Evolutionary conservation across 1,140 invertebrate genomes (phyloP).

Genomic region (Drepana arcuata): DNA sequence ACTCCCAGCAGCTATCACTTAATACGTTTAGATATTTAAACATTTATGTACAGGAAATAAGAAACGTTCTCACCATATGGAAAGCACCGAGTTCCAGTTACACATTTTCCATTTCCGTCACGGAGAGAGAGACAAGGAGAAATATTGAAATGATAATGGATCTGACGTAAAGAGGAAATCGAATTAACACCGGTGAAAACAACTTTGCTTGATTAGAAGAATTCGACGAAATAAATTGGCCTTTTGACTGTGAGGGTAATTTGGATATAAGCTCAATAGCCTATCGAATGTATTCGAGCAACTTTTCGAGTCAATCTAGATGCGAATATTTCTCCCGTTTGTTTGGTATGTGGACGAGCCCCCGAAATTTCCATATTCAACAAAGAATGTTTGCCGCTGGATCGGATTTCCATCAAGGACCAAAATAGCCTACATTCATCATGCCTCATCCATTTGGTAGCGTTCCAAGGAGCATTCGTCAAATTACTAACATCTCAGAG

Average conservation of each 20-base stretch:
- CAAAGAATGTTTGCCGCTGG: conserved; percentile 4
- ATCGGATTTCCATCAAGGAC: conserved; percentile 7
- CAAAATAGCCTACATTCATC: conserved; percentile 4
- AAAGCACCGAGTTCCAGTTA: no score
- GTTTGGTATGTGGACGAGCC: no score
- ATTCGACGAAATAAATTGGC: conserved; percentile 5
- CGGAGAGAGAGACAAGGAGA: conserved; percentile 7
- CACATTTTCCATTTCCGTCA: no score
- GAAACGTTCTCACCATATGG: no score
- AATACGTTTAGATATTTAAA: no score
- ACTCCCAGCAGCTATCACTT: no score
- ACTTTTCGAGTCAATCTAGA: no score
- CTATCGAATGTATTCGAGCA: no score
- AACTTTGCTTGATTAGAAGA: not conserved
- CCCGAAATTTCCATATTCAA: no score
- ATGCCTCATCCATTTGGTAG: conserved; percentile 17
- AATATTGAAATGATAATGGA: conserved; percentile 6
- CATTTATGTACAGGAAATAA: no score
- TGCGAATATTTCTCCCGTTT: no score
- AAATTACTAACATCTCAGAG: conserved; percentile 10
- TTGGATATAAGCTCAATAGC: no score
- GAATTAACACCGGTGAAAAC: not conserved
- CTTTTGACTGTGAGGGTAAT: conserved; percentile 1
- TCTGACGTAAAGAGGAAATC: not conserved
- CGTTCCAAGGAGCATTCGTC: conserved; percentile 23